Evolutionary conservation across 2,113 vertebrate genomes (phyloP).

Genomic region (Reinhardtius hippoglossoides): DNA sequence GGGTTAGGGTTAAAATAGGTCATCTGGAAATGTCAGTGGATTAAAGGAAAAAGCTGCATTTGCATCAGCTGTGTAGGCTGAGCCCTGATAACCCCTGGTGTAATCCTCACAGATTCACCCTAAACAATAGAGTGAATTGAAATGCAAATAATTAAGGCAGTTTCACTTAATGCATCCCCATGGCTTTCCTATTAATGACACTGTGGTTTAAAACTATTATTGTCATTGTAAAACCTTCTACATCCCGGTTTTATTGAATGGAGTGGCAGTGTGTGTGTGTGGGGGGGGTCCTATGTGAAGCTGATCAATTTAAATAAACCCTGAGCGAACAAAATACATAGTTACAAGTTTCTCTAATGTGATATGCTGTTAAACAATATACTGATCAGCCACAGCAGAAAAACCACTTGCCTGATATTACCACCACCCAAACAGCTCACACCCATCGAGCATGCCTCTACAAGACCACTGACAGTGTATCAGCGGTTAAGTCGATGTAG

Average conservation of each 20-base stretch:
- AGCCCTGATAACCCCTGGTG: constrained; percentile 28
- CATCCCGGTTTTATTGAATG: constrained; percentile 38
- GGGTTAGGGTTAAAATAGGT: too few species aligned
- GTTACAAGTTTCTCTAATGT: not conserved
- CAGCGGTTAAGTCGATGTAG: not conserved
- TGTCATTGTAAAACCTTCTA: constrained; percentile 45
- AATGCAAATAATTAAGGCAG: constrained; percentile 64
- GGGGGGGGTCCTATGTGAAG: not conserved
- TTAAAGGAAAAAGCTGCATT: constrained; percentile 46
- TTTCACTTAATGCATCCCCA: constrained; percentile 39
- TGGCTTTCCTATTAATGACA: constrained; percentile 68
- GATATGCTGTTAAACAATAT: not conserved
- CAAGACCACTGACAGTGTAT: too few species aligned
- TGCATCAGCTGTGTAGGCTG: constrained; percentile 29
- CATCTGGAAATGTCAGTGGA: constrained; percentile 35
- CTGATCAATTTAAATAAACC: constrained; percentile 28
- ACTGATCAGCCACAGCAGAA: not conserved
- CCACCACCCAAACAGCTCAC: not conserved
- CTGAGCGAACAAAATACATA: not conserved
- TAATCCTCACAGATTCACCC: constrained; percentile 48
- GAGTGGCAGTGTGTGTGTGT: not conserved
- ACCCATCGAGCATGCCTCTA: not conserved
- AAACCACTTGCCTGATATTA: not conserved
- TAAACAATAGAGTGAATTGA: constrained; percentile 67
- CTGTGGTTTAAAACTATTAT: constrained; percentile 48